Conservation (phyloP, 2,888 invertebrate species). For the Galeruca laticollis region DNA sequence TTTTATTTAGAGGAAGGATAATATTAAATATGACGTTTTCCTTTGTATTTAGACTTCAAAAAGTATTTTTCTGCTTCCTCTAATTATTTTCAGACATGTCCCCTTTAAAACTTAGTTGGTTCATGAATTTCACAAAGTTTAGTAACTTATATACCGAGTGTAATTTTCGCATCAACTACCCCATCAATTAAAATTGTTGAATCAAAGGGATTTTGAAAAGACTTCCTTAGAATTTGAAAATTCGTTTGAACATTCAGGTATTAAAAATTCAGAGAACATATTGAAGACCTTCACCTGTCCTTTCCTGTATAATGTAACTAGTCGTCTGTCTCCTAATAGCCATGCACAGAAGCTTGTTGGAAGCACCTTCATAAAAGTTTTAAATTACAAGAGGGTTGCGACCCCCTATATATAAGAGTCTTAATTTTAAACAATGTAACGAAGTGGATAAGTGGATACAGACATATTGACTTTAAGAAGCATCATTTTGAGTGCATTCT, state of each 20-base stretch:
- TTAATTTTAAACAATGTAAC: slow-evolving; percentile 21
- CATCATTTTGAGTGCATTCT: neutral
- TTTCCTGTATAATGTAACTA: neutral
- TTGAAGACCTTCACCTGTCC: neutral
- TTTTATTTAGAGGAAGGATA: too few species aligned
- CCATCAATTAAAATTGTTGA: neutral
- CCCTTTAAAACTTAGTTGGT: too few species aligned
- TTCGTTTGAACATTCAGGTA: slow-evolving; percentile 1
- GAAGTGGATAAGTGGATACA: slow-evolving; percentile 20
- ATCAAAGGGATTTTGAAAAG: neutral
- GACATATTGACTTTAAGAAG: neutral
- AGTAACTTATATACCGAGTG: too few species aligned
- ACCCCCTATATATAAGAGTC: slow-evolving; percentile 5
- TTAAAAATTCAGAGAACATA: slow-evolving; percentile 2
- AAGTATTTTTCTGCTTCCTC: too few species aligned
- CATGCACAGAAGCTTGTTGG: slow-evolving; percentile 6
- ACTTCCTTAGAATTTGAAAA: neutral
- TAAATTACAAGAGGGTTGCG: slow-evolving; percentile 18
- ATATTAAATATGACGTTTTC: too few species aligned
- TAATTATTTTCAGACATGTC: too few species aligned
- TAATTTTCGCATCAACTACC: too few species aligned
- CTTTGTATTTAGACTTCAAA: too few species aligned
- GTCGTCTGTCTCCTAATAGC: slow-evolving; percentile 1
- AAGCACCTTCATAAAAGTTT: slow-evolving; percentile 23
- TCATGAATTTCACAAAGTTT: too few species aligned